phyloP scores from a whole-genome alignment of 2,888 invertebrate genomes.

The Rhaphigaster nebulosa region DNA sequence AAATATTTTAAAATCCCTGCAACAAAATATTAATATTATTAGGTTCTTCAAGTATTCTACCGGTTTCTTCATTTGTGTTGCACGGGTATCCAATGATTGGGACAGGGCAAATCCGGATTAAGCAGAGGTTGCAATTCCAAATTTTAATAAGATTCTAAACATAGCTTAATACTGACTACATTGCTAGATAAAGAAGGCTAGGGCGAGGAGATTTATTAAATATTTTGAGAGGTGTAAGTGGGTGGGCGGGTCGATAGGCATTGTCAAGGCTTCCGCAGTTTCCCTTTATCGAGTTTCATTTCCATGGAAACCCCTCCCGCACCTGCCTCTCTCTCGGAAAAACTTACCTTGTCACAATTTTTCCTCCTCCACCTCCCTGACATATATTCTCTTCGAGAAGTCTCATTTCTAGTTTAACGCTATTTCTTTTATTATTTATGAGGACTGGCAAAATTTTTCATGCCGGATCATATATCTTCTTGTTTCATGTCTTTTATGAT shows the following conservation, averaged over 20 bases:
- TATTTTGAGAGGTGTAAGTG: conserved; percentile 40
- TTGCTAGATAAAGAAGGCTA: not conserved
- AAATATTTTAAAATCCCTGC: no score
- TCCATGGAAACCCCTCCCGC: conserved; percentile 54
- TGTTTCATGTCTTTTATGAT: not conserved
- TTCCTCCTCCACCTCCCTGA: conserved; percentile 8
- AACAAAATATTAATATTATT: no score
- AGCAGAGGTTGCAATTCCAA: not conserved
- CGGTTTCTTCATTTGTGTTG: no score
- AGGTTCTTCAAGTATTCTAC: no score
- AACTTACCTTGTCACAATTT: conserved; percentile 39
- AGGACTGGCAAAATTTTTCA: not conserved
- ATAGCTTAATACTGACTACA: not conserved
- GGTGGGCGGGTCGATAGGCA: conserved; percentile 44
- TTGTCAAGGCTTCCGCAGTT: conserved; percentile 53
- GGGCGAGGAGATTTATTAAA: not conserved
- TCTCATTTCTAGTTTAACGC: conserved; percentile 1
- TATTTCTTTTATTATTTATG: not conserved
- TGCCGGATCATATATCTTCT: not conserved
- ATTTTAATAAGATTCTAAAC: not conserved
- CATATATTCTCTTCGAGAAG: conserved; percentile 36
- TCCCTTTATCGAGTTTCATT: conserved; percentile 54
- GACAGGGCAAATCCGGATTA: not conserved
- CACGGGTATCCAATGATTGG: no score
- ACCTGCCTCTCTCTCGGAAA: conserved; percentile 18